Evolutionary conservation across 2,797 vertebrate genomes (phyloP), one percentile per base, ranked within the genome.

Genomic region (Takifugu rubripes): DNA sequence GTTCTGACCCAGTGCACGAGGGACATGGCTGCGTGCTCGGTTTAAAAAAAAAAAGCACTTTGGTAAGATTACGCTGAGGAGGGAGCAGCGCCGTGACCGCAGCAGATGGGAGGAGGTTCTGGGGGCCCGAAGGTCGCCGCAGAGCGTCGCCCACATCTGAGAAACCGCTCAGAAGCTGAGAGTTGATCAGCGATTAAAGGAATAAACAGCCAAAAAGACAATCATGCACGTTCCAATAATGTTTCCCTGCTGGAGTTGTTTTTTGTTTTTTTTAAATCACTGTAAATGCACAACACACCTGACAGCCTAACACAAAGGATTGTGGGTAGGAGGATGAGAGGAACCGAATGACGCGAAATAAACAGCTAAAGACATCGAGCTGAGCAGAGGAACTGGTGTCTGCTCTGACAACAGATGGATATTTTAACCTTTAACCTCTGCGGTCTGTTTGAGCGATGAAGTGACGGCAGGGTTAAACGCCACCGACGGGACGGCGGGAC

Each of bases 11-110:
- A 55, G 56, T 57, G 53, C 59, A 56, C 31, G 52, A 31, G 49
- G 25, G 21, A 16, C 36, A 40, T 40, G 11, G 36, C 36, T 40
- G 36, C 11, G 12, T 3, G 36, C 12, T 40, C 5, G 36, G 56
- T 47, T 52, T n/a, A n/a, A 65, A 59, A 67, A 72, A 67, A 59
- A 69, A 81, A 80, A 84, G 79, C 79, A 83, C 83, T 86, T 87
- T 81, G 79, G 79, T 80, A 72, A 76, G 64, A 61, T 74, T 63
- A 56, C 56, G 56, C 56, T 52, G 60, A 78, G 59, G 64, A 74
- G 54, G 57, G 56, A 56, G 68, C 61, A 64, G 40, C 24, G 65
- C 61, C 74, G 61, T 61, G 77, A 77, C 69, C 53, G 67, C 67
- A 64, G 62, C 65, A 65, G 63, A 33, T 3, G 59, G 7, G 64